phyloP scores from a whole-genome alignment of 2,888 invertebrate genomes.

The Diarsia mendica region DNA sequence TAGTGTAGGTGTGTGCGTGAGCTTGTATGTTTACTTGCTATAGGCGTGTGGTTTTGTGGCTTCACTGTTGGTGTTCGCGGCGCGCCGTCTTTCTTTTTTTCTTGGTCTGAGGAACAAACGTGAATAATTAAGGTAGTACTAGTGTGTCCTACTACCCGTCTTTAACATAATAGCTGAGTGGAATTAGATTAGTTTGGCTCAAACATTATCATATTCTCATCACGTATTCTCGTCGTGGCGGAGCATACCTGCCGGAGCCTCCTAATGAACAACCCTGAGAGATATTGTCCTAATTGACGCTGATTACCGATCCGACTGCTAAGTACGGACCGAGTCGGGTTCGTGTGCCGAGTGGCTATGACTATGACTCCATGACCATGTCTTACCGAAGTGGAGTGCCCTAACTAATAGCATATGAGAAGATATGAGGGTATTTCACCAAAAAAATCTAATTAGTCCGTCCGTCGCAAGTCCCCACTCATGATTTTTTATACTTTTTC shows the following conservation, averaged over 20 bases:
- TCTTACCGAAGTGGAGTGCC: not conserved
- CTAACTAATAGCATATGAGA: not conserved
- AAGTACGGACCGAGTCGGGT: conserved; percentile 12
- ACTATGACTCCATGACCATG: not conserved
- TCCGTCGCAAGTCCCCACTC: no score
- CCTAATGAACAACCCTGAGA: conserved; percentile 29
- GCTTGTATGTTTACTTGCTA: no score
- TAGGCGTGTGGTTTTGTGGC: no score
- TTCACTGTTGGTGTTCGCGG: no score
- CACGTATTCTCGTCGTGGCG: conserved; percentile 1
- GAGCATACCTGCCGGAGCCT: conserved; percentile 3
- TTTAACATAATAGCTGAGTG: not conserved
- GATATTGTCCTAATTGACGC: conserved; percentile 26
- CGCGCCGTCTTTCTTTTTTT: no score
- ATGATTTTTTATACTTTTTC: no score
- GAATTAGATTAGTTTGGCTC: not conserved
- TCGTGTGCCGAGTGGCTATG: not conserved
- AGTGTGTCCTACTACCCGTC: not conserved
- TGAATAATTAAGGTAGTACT: not conserved
- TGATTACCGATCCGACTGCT: conserved; percentile 18
- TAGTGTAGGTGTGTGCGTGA: no score
- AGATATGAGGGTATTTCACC: no score
- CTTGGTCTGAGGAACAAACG: no score
- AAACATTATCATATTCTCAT: conserved; percentile 5
- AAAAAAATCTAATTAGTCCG: no score